Percentiles rank a stretch among this genome's conserved stretches.
phyloP scores from a whole-genome alignment of 53 echinoderm and acorn worm species.

The Henricia sp. region DNA sequence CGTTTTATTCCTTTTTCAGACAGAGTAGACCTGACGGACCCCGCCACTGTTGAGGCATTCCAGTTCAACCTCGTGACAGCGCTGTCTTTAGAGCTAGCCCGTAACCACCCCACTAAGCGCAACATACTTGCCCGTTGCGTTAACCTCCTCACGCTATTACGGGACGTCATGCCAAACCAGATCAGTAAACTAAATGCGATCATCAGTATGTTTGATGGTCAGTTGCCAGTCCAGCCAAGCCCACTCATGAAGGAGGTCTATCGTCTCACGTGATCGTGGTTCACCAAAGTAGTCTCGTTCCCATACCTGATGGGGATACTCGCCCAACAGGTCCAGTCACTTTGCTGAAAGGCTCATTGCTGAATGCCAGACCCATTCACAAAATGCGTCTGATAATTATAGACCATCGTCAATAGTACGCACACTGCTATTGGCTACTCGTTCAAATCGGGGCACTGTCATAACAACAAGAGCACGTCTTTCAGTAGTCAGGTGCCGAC shows the following conservation, averaged over 20 bases:
- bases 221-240: constrained; percentile 67
- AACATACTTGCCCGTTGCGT: constrained; percentile 66
- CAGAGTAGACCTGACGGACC: constrained; percentile 72
- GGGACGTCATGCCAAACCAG: constrained; percentile 73
- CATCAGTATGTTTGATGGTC: constrained; percentile 62
- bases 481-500: too few relatives aligned
- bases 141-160: constrained; percentile 57
- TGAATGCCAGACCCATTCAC: too few relatives aligned
- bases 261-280: constrained; percentile 36
- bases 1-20: constrained; percentile 47
- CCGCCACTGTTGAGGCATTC: constrained; percentile 54
- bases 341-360: too few relatives aligned
- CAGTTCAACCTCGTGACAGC: constrained; percentile 65
- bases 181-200: constrained; percentile 68
- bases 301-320: too few relatives aligned
- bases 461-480: too few relatives aligned
- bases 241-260: constrained; percentile 75
- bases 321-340: too few relatives aligned
- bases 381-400: too few relatives aligned
- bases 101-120: constrained; percentile 51
- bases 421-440: too few relatives aligned
- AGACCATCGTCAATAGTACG: too few relatives aligned
- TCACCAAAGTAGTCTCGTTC: too few relatives aligned
- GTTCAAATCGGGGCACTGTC: too few relatives aligned
- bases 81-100: constrained; percentile 60